These are phyloP conservation scores for Scarus forsteni DNA, from an alignment of 2,797 vertebrate genomes.

Conservation along the genomic window DNA sequence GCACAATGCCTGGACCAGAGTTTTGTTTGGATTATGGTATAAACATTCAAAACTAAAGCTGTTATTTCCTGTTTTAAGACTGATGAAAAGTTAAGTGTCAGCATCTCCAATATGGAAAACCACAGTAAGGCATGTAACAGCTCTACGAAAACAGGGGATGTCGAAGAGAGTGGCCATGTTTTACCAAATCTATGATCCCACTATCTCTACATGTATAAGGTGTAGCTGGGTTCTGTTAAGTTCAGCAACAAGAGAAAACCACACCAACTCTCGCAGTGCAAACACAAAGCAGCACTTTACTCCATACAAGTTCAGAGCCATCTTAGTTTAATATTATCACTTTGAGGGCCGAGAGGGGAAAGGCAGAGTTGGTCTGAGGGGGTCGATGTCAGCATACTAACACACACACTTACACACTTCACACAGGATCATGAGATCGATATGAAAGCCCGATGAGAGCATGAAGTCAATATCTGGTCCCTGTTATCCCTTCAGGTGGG, in stretches of 20 bases:
- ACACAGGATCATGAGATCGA: constrained; percentile 72
- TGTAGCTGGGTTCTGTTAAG: constrained; percentile 2
- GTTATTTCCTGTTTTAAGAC: no score
- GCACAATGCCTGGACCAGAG: no score
- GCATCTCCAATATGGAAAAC: no score
- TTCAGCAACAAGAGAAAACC: background rate
- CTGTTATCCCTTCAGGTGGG: constrained; percentile 83
- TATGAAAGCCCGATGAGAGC: constrained; percentile 66
- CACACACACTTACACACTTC: constrained; percentile 19
- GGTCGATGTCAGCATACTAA: constrained; percentile 56
- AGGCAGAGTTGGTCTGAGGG: constrained; percentile 56
- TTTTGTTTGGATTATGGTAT: no score
- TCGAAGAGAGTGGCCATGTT: no score
- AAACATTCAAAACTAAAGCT: no score
- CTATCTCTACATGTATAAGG: no score
- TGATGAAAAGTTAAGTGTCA: no score
- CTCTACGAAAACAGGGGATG: no score
- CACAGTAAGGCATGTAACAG: no score
- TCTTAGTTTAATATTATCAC: constrained; percentile 67
- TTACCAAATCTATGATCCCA: no score
- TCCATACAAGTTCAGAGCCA: constrained; percentile 60
- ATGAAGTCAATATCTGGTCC: constrained; percentile 81
- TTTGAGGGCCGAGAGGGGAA: constrained; percentile 48
- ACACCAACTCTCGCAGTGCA: no score
- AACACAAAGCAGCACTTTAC: constrained; percentile 13